Conservation (phyloP, 2,888 invertebrate species). For the Calameuta idolon region DNA sequence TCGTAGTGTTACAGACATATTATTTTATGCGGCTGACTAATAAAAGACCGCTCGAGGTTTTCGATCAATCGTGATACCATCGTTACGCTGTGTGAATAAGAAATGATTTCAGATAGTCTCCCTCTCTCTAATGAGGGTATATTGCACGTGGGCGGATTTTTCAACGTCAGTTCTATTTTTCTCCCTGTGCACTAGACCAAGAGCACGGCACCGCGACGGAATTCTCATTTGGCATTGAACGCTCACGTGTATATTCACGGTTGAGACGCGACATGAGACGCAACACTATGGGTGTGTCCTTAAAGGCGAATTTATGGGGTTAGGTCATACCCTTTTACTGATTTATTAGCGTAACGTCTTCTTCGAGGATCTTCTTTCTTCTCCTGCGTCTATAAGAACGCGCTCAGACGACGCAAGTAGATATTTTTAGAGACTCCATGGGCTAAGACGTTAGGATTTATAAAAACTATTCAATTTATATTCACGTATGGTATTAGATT, state of each 20-base stretch:
- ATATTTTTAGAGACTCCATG: not conserved
- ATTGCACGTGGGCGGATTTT: not conserved
- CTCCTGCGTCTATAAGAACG: not conserved
- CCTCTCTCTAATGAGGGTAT: not conserved
- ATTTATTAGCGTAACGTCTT: slow-evolving; percentile 41
- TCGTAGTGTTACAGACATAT: not conserved
- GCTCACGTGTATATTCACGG: slow-evolving; percentile 37
- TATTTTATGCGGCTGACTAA: not conserved
- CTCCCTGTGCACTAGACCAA: not conserved
- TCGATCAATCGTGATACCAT: not conserved
- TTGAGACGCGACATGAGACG: slow-evolving; percentile 45
- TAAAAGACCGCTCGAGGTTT: not conserved
- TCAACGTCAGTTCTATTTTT: not conserved
- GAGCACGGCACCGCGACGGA: not conserved
- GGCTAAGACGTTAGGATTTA: not conserved
- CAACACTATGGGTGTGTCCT: slow-evolving; percentile 9
- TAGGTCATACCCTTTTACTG: slow-evolving; percentile 47
- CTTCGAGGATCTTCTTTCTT: slow-evolving; percentile 11
- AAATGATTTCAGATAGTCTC: not conserved
- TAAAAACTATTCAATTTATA: not conserved
- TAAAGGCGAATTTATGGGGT: slow-evolving; percentile 52
- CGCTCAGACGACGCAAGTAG: not conserved
- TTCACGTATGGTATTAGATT: not conserved
- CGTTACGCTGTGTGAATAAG: not conserved
- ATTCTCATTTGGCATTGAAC: slow-evolving; percentile 45